phyloP scores from a whole-genome alignment of 2,113 vertebrate species.

The Colius striatus region DNA sequence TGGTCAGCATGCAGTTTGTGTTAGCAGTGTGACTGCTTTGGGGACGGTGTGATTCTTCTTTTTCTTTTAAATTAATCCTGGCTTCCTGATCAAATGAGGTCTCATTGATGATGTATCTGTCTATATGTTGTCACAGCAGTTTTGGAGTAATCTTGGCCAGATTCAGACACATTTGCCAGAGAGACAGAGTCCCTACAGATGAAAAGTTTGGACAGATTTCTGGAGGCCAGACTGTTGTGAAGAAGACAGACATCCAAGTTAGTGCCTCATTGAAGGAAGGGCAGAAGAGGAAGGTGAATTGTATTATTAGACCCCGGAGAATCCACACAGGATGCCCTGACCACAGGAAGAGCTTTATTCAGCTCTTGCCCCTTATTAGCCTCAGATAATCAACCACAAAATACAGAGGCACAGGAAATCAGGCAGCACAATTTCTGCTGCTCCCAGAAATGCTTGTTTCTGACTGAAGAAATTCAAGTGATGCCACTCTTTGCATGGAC shows the following conservation, averaged over 20 bases:
- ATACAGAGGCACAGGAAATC: constrained; percentile 49
- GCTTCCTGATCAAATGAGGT: neutral
- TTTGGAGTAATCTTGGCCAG: neutral
- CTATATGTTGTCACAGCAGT: neutral
- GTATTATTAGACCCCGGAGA: constrained; percentile 50
- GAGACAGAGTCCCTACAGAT: neutral
- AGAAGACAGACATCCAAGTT: constrained; percentile 32
- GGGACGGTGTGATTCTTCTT: neutral
- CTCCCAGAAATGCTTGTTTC: constrained; percentile 6
- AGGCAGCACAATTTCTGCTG: neutral
- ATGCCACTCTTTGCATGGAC: neutral
- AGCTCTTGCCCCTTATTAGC: constrained; percentile 53
- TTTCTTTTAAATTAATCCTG: neutral
- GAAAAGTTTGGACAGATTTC: neutral
- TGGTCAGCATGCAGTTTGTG: neutral
- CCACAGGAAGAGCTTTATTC: constrained; percentile 67
- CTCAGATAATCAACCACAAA: constrained; percentile 54
- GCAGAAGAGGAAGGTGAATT: constrained; percentile 67
- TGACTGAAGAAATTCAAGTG: neutral
- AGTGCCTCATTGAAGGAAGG: constrained; percentile 13
- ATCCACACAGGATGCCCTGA: constrained; percentile 64
- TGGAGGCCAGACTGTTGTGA: neutral
- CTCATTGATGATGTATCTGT: neutral
- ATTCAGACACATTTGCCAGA: neutral
- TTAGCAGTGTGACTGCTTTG: neutral